Evolutionary conservation across 2,888 invertebrate genomes (phyloP).

Genomic region (Elysia crispata): DNA sequence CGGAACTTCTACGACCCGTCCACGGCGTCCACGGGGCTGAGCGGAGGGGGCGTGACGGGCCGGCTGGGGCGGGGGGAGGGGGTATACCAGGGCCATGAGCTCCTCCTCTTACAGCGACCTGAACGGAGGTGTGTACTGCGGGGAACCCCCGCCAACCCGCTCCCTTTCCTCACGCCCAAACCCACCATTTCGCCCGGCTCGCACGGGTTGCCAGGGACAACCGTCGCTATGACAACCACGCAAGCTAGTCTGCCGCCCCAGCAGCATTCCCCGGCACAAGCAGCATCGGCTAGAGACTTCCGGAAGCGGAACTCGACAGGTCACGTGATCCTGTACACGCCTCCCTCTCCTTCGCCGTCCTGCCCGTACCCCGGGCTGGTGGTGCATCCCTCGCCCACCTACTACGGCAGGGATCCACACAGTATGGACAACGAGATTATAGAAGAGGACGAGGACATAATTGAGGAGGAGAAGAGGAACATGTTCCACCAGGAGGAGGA

Average conservation of each 20-base stretch:
- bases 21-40: slow-evolving; percentile 45
- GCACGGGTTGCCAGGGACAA: too few species aligned
- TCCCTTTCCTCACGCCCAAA: too few species aligned
- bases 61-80: too few species aligned
- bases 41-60: not conserved
- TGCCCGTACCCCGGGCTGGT: slow-evolving; percentile 17
- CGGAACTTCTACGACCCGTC: slow-evolving; percentile 53
- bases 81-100: too few species aligned
- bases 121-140: slow-evolving; percentile 46
- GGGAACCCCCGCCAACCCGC: slow-evolving; percentile 24
- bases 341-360: not conserved
- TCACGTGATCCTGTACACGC: not conserved
- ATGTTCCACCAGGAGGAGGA: not conserved
- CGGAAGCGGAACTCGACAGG: not conserved
- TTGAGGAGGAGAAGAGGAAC: not conserved
- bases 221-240: too few species aligned
- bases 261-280: too few species aligned
- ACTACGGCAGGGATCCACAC: not conserved
- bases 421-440: slow-evolving; percentile 23
- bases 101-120: slow-evolving; percentile 29
- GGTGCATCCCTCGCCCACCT: not conserved
- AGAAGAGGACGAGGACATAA: not conserved
- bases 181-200: too few species aligned
- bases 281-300: not conserved
- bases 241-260: too few species aligned